Percentiles rank a stretch among this genome's conserved stretches.
Evolutionary conservation across 2,888 invertebrate species (phyloP).

Genomic region (Ormyrus nitidulus): DNA sequence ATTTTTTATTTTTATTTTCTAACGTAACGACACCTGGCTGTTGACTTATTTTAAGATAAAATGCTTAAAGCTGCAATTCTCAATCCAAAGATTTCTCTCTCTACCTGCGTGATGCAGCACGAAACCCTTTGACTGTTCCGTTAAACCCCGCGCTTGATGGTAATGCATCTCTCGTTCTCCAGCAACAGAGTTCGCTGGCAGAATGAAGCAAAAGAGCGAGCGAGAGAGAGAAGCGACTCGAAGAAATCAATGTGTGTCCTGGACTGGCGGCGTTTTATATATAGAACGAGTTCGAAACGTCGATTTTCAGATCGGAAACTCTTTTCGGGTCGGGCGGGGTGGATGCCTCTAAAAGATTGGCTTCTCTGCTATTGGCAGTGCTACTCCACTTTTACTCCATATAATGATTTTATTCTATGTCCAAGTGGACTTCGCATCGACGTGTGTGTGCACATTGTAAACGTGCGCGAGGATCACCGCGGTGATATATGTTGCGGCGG

Average conservation of each 20-base stretch:
- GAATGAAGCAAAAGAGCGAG: slow-evolving; percentile 2
- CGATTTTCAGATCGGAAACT: slow-evolving; percentile 50
- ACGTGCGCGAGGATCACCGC: neutral
- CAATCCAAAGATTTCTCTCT: neutral
- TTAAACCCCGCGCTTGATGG: neutral
- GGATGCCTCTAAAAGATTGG: slow-evolving; percentile 49
- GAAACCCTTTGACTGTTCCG: slow-evolving; percentile 2
- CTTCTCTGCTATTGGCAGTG: slow-evolving; percentile 52
- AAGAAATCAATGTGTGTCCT: slow-evolving; percentile 41
- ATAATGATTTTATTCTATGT: slow-evolving; percentile 51
- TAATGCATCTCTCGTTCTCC: slow-evolving; percentile 1
- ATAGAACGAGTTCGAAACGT: slow-evolving; percentile 9
- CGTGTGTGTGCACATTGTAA: neutral
- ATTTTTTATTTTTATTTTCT: no score
- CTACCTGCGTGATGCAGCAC: slow-evolving; percentile 13
- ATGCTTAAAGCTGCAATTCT: neutral
- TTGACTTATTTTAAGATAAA: neutral
- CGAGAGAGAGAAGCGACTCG: slow-evolving; percentile 2
- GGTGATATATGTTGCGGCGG: neutral
- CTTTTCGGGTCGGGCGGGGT: slow-evolving; percentile 10
- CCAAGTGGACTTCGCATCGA: slow-evolving; percentile 29
- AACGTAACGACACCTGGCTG: no score
- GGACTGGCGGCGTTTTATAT: neutral
- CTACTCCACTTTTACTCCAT: slow-evolving; percentile 47
- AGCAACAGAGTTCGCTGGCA: no score